phyloP scores from a whole-genome alignment of 1,140 invertebrate genomes.

The Branchinecta lynchi region DNA sequence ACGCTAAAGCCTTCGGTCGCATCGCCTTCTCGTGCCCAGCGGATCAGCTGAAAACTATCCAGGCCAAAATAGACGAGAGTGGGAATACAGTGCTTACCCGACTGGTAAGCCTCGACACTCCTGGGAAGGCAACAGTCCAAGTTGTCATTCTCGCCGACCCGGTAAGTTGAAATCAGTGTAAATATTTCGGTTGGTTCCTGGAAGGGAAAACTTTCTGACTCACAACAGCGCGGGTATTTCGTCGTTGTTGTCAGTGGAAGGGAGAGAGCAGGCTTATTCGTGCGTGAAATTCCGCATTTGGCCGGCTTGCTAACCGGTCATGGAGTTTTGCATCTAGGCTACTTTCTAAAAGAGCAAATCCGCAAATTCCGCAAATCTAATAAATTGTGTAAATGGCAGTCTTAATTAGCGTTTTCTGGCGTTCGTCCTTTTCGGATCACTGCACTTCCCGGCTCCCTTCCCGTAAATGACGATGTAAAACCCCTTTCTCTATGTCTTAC shows the following conservation, averaged over 20 bases:
- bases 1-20: constrained; percentile 81
- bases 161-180: constrained; percentile 31
- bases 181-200: neutral
- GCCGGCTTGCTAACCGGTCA: too few relatives aligned
- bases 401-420: too few relatives aligned
- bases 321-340: too few relatives aligned
- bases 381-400: too few relatives aligned
- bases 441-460: too few relatives aligned
- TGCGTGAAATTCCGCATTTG: too few relatives aligned
- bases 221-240: constrained; percentile 16
- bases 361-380: too few relatives aligned
- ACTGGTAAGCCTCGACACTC: constrained; percentile 76
- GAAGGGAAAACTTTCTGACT: constrained; percentile 1
- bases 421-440: too few relatives aligned
- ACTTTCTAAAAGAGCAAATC: too few relatives aligned
- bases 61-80: constrained; percentile 52
- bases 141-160: constrained; percentile 94
- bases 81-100: constrained; percentile 68
- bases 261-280: too few relatives aligned
- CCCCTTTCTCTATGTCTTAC: too few relatives aligned
- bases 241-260: constrained; percentile 11
- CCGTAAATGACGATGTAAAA: too few relatives aligned
- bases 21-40: constrained; percentile 82
- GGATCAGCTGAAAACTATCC: constrained; percentile 51
- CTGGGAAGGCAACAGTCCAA: constrained; percentile 85